Conservation (phyloP, 2,797 vertebrate species). For the Agapornis canus region DNA sequence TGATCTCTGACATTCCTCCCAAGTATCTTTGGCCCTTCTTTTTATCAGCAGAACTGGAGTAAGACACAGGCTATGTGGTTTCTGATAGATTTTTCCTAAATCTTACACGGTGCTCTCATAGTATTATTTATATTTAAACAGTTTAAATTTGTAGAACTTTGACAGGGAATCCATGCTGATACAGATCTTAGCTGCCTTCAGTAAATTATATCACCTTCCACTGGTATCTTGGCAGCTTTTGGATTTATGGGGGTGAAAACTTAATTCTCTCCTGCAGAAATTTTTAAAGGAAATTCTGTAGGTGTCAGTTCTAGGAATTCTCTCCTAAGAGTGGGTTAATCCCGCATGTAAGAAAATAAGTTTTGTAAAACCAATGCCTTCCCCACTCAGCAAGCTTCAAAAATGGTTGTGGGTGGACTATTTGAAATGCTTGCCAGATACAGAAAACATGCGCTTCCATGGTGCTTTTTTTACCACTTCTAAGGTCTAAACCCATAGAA, state of each 20-base stretch:
- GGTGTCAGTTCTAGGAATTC: conserved; percentile 49
- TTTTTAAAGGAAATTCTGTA: conserved; percentile 28
- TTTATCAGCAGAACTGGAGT: neutral
- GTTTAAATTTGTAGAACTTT: neutral
- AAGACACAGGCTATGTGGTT: neutral
- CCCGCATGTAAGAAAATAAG: conserved; percentile 1
- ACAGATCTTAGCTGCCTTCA: neutral
- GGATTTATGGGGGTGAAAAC: conserved; percentile 2
- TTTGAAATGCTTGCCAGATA: conserved; percentile 38
- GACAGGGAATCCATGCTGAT: neutral
- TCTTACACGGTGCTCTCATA: neutral
- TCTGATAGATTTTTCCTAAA: neutral
- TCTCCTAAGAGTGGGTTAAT: conserved; percentile 12
- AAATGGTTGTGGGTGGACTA: conserved; percentile 39
- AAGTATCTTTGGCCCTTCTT: neutral
- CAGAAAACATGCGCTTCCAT: neutral
- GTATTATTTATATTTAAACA: neutral
- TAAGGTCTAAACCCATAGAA: neutral
- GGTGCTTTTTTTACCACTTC: neutral
- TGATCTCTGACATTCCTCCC: neutral
- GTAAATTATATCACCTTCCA: neutral
- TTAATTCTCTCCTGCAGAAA: neutral
- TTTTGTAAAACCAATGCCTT: conserved; percentile 29
- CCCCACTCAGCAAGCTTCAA: neutral
- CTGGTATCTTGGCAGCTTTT: conserved; percentile 1